Base-by-base conservation (phyloP, 2,888 invertebrate species). In the Drosophila longiperda region DNA sequence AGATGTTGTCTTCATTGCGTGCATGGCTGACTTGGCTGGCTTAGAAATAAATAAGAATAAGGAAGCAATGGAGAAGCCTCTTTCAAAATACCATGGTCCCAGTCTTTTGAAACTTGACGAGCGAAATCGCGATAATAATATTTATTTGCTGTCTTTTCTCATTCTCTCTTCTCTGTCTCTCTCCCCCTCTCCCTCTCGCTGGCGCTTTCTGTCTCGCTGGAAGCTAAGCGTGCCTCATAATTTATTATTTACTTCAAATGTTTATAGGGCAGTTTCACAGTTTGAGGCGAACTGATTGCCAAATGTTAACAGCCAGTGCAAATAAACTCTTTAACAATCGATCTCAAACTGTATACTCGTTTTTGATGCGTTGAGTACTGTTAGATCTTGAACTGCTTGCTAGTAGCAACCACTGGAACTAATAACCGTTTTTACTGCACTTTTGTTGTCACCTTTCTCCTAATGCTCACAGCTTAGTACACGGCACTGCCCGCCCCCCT, bases 1-100 rank as follows among this genome's bases (percentile, higher is more conserved):
- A 87, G 87, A 87, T 87, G 90, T 90, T 87, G 87, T 87, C 87
- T 87, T 90, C 78, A 87, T 87, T 88, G 87, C 90, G 87, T 87
- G 87, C 75, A 23, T 45, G 45, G 45, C 45, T 38, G 36, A 12
- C 12, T 77, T 62, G 73, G 59, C 72, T 66, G 55, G 38, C 55
- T 55, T 55, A 55, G 38, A 55, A 55, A 49, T 23, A 49, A 66
- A 75, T 53, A 74, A 81, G 75, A 66, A 75, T 82, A 79, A 89
- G 83, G 80, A 82, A 89, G 86, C 86, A 50, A 40, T 38, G 57
- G 70, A 71, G 65, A 48, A 66, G 67, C 48, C 78, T 49, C 60
- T 59, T 65, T 52, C 69, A 65, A 71, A 77, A 82, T 77, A 74
- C 70, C 70, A 75, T 12, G 55, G 67, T 57, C 57, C 66, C 52